These are phyloP conservation scores for Hassar affinis DNA, from an alignment of 2,113 vertebrate species.

Conservation along the genomic window DNA sequence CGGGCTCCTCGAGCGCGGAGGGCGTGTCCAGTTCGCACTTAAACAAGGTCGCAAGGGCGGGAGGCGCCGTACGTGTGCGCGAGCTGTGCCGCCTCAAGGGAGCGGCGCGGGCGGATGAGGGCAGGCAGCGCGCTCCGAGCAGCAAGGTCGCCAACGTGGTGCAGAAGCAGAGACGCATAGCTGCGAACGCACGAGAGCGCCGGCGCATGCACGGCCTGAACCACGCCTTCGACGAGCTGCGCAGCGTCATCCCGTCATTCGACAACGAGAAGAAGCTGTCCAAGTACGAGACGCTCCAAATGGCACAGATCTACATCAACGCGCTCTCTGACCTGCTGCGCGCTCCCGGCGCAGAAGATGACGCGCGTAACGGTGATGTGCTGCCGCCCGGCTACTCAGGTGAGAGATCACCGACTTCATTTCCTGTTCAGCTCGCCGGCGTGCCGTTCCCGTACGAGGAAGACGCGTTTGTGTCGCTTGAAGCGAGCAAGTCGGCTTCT, in stretches of 20 bases:
- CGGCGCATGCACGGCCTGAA: conserved; percentile 94
- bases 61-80: conserved; percentile 65
- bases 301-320: conserved; percentile 98
- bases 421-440: conserved; percentile 76
- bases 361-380: conserved; percentile 65
- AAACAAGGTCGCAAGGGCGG: conserved; percentile 66
- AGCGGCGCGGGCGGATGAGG: conserved; percentile 56
- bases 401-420: conserved; percentile 62
- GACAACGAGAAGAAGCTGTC: conserved; percentile 98
- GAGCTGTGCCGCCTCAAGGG: conserved; percentile 74
- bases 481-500: conserved; percentile 63
- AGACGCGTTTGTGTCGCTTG: conserved; percentile 69
- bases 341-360: conserved; percentile 59
- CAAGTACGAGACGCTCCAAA: conserved; percentile 96
- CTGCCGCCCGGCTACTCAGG: conserved; percentile 61
- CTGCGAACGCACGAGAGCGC: conserved; percentile 90
- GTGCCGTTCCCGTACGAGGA: conserved; percentile 80
- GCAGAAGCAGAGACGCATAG: conserved; percentile 86
- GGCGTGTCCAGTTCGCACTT: conserved; percentile 66
- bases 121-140: conserved; percentile 71
- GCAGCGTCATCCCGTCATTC: conserved; percentile 92
- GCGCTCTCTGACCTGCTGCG: conserved; percentile 89
- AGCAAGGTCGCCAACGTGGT: conserved; percentile 74
- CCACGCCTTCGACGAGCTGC: conserved; percentile 93
- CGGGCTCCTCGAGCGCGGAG: conserved; percentile 72